Base-by-base conservation (phyloP, 2,888 invertebrate species). In the Liopterus haemorrhoidalis region DNA sequence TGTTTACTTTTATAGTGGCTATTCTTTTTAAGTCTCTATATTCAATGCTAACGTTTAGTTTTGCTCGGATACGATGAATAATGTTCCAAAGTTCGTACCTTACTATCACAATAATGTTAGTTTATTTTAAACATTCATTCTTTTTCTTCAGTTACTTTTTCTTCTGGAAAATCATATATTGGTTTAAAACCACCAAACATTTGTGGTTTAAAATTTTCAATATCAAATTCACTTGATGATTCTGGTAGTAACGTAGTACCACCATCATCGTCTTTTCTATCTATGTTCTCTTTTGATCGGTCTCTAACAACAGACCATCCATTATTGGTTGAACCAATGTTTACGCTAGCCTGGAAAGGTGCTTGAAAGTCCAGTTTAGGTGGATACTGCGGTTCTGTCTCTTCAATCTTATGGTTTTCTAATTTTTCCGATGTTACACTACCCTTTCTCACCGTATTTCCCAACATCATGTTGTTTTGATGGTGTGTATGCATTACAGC, bases 131-230 rank as follows among this genome's bases (percentile, higher is more conserved):
- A 24, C n/a, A 14, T 30, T 38, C 32, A 45, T 45, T 45, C 45
- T 39, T 45, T 38, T 39, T 39, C 33, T 33, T 45, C 39, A 32
- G 20, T 39, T 32, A 38, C 49, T 18, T 55, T 53, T 6, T 55
- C 59, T 12, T 60, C 61, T 0, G 66, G 60, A 38, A 61, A 58
- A 42, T 46, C 61, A 59, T 85, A 85, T 40, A 82, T 79, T 1
- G 82, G 82, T 55, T 78, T 76, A 54, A 82, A 82, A 0, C 82
- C 82, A 3, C 82, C 79, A 52, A 78, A 78, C 12, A 82, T 61
- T 54, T 81, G 78, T 0, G 82, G 82, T 51, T 79, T 79, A 54
- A 82, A 82, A 52, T 73, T 77, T 52, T 81, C 79, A 4, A 76
- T 69, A 56, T 82, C 79, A 54, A 81, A 81, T 46, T 71, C 68